Base-by-base conservation (phyloP, 37 sponge, comb jelly and placozoan genomes). In the Eunapius fragilis region DNA sequence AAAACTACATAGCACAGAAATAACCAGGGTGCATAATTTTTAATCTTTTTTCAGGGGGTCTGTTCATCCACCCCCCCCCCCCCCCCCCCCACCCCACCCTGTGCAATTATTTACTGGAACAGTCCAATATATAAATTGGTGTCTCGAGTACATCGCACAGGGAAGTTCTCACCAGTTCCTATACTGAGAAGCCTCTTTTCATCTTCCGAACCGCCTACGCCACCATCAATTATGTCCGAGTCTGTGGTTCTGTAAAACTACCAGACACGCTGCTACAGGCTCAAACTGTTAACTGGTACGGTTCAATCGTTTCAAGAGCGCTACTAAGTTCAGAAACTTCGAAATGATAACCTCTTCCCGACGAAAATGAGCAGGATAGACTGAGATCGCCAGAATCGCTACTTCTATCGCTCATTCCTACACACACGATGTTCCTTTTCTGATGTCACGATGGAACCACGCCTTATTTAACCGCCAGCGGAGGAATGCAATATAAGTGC, bases 211-310 rank as follows among this genome's bases (percentile, higher is more conserved):
- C 2, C 31, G 32, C 67, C 69, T 12, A 45, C 84, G 2, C 70
- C 82, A 2, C 2, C 69, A 26, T 80, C 81, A 26, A 26, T 32
- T n/a, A 72, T 71, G 17, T 69, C 72, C 41, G 41, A 41, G 41
- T 41, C 41, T 41, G 41, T 12, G 26, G 37, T 13, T 27, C 83
- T n/a, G 22, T n/a, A 41, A n/a, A n/a, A n/a, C n/a, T n/a, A n/a
- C n/a, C 41, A 41, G 41, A 41, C 41, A 9, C 41, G 33, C 36
- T 37, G 31, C 58, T 17, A 22, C 13, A 27, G 76, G 84, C 48
- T 84, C 76, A 27, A 49, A 84, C 75, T 74, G 75, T 75, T 84
- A 49, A 84, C 75, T 74, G 75, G 84, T 84, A 84, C 13, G 84
- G 84, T 36, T 28, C 75, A 38, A 84, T 74, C 37, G 26, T 26